Percentiles rank a stretch among this genome's conserved stretches.
Conservation (phyloP, 2,113 vertebrate genomes). For the Oreochromis aureus region DNA sequence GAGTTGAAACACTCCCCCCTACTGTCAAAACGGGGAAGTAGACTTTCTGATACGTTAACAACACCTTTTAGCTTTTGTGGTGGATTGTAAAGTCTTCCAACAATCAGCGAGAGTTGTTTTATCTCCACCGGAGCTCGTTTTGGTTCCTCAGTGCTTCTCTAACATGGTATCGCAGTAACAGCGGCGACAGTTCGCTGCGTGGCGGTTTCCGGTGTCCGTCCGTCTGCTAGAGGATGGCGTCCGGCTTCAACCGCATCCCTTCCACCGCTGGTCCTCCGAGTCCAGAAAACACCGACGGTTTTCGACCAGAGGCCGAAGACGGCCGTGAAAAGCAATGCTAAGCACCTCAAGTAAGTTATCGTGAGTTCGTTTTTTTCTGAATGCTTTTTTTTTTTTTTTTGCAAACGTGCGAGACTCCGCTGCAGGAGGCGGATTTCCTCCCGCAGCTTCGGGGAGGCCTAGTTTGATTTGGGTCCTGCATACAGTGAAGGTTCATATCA, state of each 20-base stretch:
- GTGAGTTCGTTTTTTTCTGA: background rate
- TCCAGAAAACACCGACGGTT: background rate
- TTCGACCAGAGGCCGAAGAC: background rate
- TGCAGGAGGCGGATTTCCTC: background rate
- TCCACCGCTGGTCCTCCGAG: conserved; percentile 46
- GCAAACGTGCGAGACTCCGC: background rate
- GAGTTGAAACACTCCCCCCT: conserved; percentile 29
- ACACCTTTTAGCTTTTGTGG: conserved; percentile 8
- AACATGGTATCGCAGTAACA: background rate
- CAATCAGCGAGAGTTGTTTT: background rate
- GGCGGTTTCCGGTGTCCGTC: conserved; percentile 68
- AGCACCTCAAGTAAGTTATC: background rate
- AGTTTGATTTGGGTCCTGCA: conserved; percentile 9
- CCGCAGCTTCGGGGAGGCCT: conserved; percentile 54
- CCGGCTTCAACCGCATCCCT: conserved; percentile 54
- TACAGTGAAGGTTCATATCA: background rate
- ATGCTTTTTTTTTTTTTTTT: background rate
- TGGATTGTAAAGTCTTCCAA: background rate
- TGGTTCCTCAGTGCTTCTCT: background rate
- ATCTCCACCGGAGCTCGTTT: background rate
- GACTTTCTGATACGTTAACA: background rate
- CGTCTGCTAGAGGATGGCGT: conserved; percentile 67
- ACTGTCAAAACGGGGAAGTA: background rate
- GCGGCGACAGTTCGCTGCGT: conserved; percentile 29
- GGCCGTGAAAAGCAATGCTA: background rate